These are phyloP conservation scores for Macroglossus sobrinus DNA, from an alignment of 2,113 vertebrate genomes.

Conservation along the genomic window DNA sequence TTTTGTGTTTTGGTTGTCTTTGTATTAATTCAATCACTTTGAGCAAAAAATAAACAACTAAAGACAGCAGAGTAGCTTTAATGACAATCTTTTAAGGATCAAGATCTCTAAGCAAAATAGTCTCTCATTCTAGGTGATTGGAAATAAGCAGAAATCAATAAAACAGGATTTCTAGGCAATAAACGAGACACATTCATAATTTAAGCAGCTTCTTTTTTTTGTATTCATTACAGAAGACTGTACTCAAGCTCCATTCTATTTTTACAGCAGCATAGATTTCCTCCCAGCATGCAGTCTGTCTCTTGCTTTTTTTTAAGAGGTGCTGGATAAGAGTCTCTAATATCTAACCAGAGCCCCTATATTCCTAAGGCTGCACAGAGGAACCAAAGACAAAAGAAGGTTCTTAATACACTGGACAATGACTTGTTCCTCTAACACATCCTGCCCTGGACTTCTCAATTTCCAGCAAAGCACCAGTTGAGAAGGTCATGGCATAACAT, in stretches of 20 bases:
- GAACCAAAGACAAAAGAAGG: neutral
- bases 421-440: neutral
- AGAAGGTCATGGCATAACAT: neutral
- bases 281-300: neutral
- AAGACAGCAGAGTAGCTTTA: slow-evolving; percentile 76
- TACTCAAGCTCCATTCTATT: slow-evolving; percentile 31
- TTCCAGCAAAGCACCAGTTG: neutral
- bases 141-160: slow-evolving; percentile 76
- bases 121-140: slow-evolving; percentile 55
- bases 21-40: slow-evolving; percentile 80
- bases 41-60: slow-evolving; percentile 83
- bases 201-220: slow-evolving; percentile 63
- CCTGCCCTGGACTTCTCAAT: neutral
- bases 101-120: slow-evolving; percentile 64
- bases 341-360: neutral
- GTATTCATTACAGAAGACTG: slow-evolving; percentile 66
- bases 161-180: slow-evolving; percentile 60
- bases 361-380: neutral
- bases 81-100: slow-evolving; percentile 77
- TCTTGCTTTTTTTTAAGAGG: neutral
- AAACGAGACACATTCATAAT: slow-evolving; percentile 65
- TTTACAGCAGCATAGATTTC: slow-evolving; percentile 61
- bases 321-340: neutral
- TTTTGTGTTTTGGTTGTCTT: slow-evolving; percentile 80
- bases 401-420: neutral